Evolutionary conservation across 2,888 invertebrate genomes (phyloP), one percentile per base, ranked within the genome.

Genomic region (Chloroclysta siterata): DNA sequence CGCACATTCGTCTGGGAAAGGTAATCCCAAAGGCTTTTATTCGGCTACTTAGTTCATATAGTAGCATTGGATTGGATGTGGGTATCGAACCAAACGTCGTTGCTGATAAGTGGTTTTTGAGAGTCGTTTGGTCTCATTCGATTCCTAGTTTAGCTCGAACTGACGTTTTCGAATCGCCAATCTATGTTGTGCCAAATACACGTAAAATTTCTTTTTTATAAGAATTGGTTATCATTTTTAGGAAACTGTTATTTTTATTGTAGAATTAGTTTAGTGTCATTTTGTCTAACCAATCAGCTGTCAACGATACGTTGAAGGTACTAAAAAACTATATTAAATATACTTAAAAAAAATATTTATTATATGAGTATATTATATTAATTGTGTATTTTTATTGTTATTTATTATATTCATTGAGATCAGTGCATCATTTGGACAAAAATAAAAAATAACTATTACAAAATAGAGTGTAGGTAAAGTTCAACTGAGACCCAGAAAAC

Each of bases 1-100:
- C 80, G 75, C 83, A 81, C 82, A 83, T 86, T 84, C 83, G 83
- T 82, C 82, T 83, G 81, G 79, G 82, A 79, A 80, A 83, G 82
- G 86, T 87, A 84, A 84, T 91, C 90, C 89, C 88, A 75, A 79
- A 82, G 85, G 89, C 73, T 84, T 81, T 88, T 85, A 87, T 85
- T 88, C 82, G 84, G 83, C 84, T 88, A 86, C 83, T 87, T 87
- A 88, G 85, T 82, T 87, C 84, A 84, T 87, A 87, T 81, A 83
- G 77, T 79, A 73, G 76, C 77, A 77, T 75, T 73, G 72, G 71
- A 77, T 73, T 73, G 72, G 72, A 77, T 73, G 74, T 75, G 77
- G 51, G 75, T 76, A 74, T 71, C 70, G 77, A 79, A 78, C 76
- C 73, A 76, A 76, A 61, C 61, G 47, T 61, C 29, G 15, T 69